Evolutionary conservation across 2,888 invertebrate genomes (phyloP), one percentile per base, ranked within the genome.

Genomic region (Buathra laborator): DNA sequence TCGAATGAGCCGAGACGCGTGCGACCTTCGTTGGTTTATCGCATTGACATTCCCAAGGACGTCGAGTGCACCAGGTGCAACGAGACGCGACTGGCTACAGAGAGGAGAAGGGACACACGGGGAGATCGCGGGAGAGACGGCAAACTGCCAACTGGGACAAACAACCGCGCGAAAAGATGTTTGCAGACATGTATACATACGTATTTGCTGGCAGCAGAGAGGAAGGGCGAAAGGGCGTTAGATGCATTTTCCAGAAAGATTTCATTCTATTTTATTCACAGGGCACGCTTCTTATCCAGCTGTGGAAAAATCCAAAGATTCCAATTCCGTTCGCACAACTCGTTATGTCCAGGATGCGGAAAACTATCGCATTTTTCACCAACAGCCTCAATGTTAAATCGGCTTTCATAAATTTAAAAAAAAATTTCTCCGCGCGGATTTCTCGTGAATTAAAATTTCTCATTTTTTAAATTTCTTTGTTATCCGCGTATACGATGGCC

Each of bases 121-220:
- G 43, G 37, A 59, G 53, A 46, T 14, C 53, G 14, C 16, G 53
- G 48, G 29, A 80, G 75, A 84, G 71, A 75, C 59, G 83, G 80
- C 83, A 80, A 16, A 10, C 53, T 84, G 83, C 83, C 83, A 84
- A 84, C 83, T 84, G 83, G 83, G 80, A 75, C 83, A 76, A 74
- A 83, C 66, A 64, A 43, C 77, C 71, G 83, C 74, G 66, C 56
- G 66, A 68, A 24, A 53, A 56, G 64, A 74, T 75, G 68, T 79
- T 32, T 56, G 64, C 51, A 19, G 71, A 56, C 43, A 37, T 72
- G 56, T 43, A 53, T 64, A 70, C 37, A 48, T 56, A 51, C 29
- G 64, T 72, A 64, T 80, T 64, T 29, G 32, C 66, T 70, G 1
- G 46, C 0, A 44, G 2, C 24, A 32, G 24, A 46, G 59, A 74